phyloP scores from a whole-genome alignment of 2,888 invertebrate species.

The Eupithecia vulgata region DNA sequence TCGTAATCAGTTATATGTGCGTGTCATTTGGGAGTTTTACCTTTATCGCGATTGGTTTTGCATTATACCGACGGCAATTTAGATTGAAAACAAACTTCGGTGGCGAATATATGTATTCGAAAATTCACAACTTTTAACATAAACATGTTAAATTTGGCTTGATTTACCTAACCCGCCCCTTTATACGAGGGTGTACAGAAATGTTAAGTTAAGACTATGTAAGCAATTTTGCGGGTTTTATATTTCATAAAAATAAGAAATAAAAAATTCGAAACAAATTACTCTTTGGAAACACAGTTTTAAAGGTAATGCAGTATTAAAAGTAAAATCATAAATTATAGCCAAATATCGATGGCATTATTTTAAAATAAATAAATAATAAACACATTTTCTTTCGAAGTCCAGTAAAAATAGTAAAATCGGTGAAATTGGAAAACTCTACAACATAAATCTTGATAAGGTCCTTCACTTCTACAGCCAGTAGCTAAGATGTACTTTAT shows the following conservation, averaged over 20 bases:
- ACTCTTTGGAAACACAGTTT: no score
- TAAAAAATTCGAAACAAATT: not conserved
- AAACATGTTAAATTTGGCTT: slow-evolving; percentile 58
- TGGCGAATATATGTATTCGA: slow-evolving; percentile 52
- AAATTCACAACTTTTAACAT: slow-evolving; percentile 64
- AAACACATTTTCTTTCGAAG: not conserved
- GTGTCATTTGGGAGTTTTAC: slow-evolving; percentile 56
- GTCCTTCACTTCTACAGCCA: not conserved
- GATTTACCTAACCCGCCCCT: slow-evolving; percentile 53
- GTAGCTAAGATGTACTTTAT: not conserved
- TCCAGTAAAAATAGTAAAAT: not conserved
- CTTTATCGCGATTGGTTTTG: slow-evolving; percentile 64
- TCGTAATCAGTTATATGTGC: slow-evolving; percentile 56
- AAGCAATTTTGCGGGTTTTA: not conserved
- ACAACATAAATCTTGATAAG: not conserved
- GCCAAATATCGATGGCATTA: not conserved
- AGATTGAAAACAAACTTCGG: slow-evolving; percentile 63
- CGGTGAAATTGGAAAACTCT: not conserved
- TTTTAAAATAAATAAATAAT: not conserved
- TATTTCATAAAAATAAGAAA: not conserved
- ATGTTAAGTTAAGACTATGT: not conserved
- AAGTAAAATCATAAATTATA: no score
- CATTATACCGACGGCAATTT: slow-evolving; percentile 61
- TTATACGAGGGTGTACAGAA: slow-evolving; percentile 23
- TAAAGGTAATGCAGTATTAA: no score